Conservation (phyloP, 2,113 vertebrate species). For the Podarcis muralis region DNA sequence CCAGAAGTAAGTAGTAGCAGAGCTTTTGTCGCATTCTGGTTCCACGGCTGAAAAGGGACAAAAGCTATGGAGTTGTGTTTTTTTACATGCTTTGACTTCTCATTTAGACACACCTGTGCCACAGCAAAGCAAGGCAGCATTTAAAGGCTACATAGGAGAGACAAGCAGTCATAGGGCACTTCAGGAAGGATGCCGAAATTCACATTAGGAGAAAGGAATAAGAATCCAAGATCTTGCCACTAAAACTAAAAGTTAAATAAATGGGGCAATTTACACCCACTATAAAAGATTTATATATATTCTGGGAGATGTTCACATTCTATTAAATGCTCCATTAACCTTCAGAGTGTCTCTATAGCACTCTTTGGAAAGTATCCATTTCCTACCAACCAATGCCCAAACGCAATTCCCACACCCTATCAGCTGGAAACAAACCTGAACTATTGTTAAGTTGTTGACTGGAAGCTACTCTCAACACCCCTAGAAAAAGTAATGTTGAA, state of each 20-base stretch:
- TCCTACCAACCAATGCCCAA: not conserved
- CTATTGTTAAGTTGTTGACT: not conserved
- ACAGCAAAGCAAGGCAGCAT: not conserved
- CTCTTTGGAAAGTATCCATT: not conserved
- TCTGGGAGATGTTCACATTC: not conserved
- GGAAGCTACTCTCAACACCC: not conserved
- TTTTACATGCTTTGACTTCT: no score
- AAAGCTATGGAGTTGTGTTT: rapidly evolving
- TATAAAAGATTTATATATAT: not conserved
- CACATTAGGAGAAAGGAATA: not conserved
- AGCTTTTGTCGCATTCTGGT: constrained; percentile 95
- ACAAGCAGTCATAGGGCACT: not conserved
- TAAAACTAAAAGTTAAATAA: constrained; percentile 15
- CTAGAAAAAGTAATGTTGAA: not conserved
- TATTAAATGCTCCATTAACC: constrained; percentile 12
- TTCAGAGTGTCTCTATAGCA: rapidly evolving
- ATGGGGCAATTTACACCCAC: not conserved
- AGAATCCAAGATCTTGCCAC: not conserved
- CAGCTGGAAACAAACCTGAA: not conserved
- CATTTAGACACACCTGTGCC: not conserved
- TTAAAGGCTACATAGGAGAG: not conserved
- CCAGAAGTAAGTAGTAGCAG: constrained; percentile 98
- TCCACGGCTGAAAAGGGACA: constrained; percentile 82
- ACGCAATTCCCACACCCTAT: not conserved
- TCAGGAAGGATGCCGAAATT: not conserved